Evolutionary conservation across 1,140 invertebrate species (phyloP).

Genomic region (Idris sp.): DNA sequence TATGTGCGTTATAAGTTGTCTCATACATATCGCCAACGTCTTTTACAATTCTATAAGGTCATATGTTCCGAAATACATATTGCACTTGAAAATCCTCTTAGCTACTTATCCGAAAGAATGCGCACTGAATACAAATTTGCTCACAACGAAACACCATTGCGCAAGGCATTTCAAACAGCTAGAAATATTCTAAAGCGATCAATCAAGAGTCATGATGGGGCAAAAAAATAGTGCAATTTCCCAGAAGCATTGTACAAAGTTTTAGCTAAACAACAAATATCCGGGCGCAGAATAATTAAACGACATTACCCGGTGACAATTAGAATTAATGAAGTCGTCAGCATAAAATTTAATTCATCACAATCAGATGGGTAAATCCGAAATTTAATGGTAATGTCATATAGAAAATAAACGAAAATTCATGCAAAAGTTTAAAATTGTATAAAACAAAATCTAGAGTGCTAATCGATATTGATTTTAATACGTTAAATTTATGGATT

Average conservation of each 20-base stretch:
- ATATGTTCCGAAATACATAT: constrained; percentile 50
- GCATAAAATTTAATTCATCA: constrained; percentile 5
- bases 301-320: neutral
- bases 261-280: too few relatives aligned
- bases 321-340: neutral
- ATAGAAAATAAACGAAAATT: constrained; percentile 6
- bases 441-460: too few relatives aligned
- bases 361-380: neutral
- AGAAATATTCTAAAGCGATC: constrained; percentile 36
- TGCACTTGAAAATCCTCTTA: constrained; percentile 55
- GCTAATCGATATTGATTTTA: too few relatives aligned
- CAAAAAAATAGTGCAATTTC: neutral
- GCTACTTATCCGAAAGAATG: constrained; percentile 48
- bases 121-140: constrained; percentile 41
- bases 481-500: too few relatives aligned
- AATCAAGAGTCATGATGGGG: constrained; percentile 23
- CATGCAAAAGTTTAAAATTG: neutral
- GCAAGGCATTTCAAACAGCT: constrained; percentile 21
- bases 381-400: neutral
- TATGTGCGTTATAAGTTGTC: neutral
- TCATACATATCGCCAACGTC: constrained; percentile 22
- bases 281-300: neutral
- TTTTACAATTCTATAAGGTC: constrained; percentile 50
- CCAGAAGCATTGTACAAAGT: too few relatives aligned
- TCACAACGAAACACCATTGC: constrained; percentile 12